These are phyloP conservation scores for Apodemia duryi DNA, from an alignment of 2,888 invertebrate genomes.

Conservation along the genomic window DNA sequence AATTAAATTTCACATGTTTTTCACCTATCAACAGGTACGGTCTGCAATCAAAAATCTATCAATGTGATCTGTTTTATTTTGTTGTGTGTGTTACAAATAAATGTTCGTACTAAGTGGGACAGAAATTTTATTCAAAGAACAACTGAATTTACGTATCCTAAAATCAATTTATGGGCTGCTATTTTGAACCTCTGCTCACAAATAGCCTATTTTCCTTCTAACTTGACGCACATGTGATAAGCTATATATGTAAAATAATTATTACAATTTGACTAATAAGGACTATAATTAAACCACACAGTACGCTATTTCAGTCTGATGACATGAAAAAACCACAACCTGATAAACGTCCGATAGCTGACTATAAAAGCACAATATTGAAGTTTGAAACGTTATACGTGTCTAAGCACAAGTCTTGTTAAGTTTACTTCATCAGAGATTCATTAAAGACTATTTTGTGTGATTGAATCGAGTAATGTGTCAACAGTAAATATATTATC, in stretches of 20 bases:
- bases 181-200: neutral
- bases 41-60: no score
- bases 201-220: neutral
- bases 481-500: neutral
- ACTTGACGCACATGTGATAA: neutral
- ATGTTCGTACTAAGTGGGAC: neutral
- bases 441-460: no score
- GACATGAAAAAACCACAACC: neutral
- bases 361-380: no score
- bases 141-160: neutral
- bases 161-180: neutral
- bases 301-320: neutral
- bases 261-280: neutral
- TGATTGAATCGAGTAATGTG: slow-evolving; percentile 1
- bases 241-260: neutral
- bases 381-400: no score
- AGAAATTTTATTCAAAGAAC: no score
- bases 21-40: no score
- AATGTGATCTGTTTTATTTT: no score
- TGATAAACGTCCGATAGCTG: neutral
- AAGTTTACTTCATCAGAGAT: no score
- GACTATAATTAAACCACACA: neutral
- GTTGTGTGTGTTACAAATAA: no score
- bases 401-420: no score
- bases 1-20: no score